phyloP scores from a whole-genome alignment of 2,113 vertebrate genomes.

The Podilymbus podiceps region DNA sequence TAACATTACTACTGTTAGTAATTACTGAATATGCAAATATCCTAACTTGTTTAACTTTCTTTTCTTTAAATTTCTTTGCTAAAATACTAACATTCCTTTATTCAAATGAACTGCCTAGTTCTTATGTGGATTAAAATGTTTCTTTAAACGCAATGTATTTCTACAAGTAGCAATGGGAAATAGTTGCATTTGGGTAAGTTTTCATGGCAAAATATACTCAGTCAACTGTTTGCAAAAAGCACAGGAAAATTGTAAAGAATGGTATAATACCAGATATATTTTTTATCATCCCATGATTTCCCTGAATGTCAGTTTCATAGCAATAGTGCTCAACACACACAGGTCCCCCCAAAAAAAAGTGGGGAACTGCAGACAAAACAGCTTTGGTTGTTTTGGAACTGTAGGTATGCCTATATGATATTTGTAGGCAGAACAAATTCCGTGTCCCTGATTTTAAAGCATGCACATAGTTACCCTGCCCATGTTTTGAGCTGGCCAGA shows the following conservation, averaged over 20 bases:
- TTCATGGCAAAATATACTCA: background rate
- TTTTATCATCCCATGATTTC: background rate
- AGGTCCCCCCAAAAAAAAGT: background rate
- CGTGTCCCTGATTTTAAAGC: background rate
- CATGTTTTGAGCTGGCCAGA: background rate
- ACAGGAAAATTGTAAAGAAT: background rate
- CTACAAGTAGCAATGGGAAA: background rate
- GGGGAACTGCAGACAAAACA: background rate
- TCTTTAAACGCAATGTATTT: constrained; percentile 21
- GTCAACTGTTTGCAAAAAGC: background rate
- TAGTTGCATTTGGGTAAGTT: background rate
- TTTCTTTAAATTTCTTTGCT: background rate
- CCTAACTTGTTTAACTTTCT: constrained; percentile 31
- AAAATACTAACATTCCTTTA: background rate
- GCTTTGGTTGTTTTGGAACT: background rate
- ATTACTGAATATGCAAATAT: constrained; percentile 62
- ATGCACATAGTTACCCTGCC: background rate
- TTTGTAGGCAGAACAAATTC: background rate
- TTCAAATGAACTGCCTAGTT: background rate
- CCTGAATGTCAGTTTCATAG: background rate
- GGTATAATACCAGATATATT: background rate
- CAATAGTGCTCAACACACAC: background rate
- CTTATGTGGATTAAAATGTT: constrained; percentile 7
- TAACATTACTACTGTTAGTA: constrained; percentile 59
- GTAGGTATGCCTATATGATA: background rate